These are phyloP conservation scores for Celastrina argiolus DNA, from an alignment of 2,888 invertebrate genomes.

Conservation along the genomic window DNA sequence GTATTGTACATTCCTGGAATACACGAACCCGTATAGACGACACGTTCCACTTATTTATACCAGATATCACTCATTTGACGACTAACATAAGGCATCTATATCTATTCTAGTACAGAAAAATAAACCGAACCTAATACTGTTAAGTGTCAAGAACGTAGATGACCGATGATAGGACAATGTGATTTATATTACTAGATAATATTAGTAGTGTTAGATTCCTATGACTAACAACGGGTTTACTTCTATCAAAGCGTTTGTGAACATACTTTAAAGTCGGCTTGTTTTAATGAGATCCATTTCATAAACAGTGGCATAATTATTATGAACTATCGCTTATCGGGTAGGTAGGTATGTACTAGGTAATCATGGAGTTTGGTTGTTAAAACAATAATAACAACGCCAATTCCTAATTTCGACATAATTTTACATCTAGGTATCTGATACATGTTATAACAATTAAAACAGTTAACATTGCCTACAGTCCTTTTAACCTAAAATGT, in stretches of 20 bases:
- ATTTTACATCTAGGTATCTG: too few relatives aligned
- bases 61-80: conserved; percentile 3
- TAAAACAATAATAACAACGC: not conserved
- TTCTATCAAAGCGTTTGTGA: not conserved
- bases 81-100: not conserved
- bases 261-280: not conserved
- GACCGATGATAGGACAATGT: not conserved
- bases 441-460: not conserved
- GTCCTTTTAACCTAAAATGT: too few relatives aligned
- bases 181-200: not conserved
- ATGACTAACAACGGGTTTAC: not conserved
- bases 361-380: not conserved
- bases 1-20: not conserved
- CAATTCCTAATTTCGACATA: not conserved
- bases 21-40: not conserved
- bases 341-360: not conserved
- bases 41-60: conserved; percentile 2
- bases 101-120: conserved; percentile 11
- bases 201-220: not conserved
- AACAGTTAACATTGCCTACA: not conserved
- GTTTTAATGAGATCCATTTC: not conserved
- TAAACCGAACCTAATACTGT: conserved; percentile 1
- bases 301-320: not conserved
- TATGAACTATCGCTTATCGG: not conserved
- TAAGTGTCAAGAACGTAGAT: not conserved